Conservation (phyloP, 1,140 invertebrate genomes). For the Hylaeus volcanicus region DNA sequence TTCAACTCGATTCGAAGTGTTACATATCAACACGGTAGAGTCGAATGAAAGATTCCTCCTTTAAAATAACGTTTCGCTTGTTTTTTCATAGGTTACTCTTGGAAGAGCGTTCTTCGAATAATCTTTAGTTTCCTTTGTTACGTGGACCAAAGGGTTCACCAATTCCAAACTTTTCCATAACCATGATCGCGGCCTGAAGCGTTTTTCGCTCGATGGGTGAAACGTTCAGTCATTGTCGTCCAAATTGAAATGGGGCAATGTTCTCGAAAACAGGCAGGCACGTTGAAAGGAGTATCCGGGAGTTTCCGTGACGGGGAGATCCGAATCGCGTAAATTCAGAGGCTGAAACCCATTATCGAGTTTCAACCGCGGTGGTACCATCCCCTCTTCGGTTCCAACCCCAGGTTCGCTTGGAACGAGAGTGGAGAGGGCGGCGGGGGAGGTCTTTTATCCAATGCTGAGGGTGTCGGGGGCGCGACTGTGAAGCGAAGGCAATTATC, state of each 20-base stretch:
- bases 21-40: not conserved
- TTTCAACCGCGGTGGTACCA: slow-evolving; percentile 24
- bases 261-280: not conserved
- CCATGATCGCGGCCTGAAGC: not conserved
- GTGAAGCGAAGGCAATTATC: slow-evolving; percentile 79
- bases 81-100: too few species aligned
- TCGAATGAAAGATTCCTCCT: too few species aligned
- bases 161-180: too few species aligned
- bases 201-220: not conserved
- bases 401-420: slow-evolving; percentile 23
- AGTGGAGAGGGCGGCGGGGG: not conserved
- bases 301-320: slow-evolving; percentile 48
- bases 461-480: slow-evolving; percentile 66
- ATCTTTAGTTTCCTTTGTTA: too few species aligned
- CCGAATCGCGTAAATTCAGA: slow-evolving; percentile 60
- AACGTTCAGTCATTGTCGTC: not conserved
- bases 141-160: too few species aligned
- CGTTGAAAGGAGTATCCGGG: slow-evolving; percentile 32
- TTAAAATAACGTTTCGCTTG: too few species aligned
- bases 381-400: slow-evolving; percentile 36
- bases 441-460: slow-evolving; percentile 58
- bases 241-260: slow-evolving; percentile 18
- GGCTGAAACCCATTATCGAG: slow-evolving; percentile 59
- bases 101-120: too few species aligned
- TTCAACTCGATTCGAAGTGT: not conserved